A percentile compares a stretch with the other conserved stretches of the same genome.
Conservation (phyloP, 2,113 vertebrate species). For the Paedocypris sp. region DNA sequence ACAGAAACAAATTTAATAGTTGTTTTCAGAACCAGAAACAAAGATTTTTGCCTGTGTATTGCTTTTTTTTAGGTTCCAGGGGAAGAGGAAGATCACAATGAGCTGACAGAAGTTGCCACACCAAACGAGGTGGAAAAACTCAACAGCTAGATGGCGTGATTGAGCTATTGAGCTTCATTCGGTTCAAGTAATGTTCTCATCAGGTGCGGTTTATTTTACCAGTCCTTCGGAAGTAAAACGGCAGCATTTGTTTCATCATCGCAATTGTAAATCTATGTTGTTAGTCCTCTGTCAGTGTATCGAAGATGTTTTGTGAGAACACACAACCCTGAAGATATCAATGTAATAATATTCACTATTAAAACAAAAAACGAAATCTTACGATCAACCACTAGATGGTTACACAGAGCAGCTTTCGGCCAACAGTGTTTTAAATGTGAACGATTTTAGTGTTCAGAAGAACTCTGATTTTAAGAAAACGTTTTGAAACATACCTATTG, state of each 20-base stretch:
- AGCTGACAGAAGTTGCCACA: constrained; percentile 42
- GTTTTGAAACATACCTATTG: not conserved
- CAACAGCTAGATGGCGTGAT: constrained; percentile 36
- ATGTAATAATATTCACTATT: not conserved
- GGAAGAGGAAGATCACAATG: constrained; percentile 38
- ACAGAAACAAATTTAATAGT: too few relatives aligned
- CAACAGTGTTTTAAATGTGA: not conserved
- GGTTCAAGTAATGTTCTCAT: not conserved
- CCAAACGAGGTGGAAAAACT: constrained; percentile 48
- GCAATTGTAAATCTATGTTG: not conserved
- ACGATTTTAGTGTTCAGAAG: not conserved
- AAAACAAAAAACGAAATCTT: not conserved
- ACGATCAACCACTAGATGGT: constrained; percentile 18
- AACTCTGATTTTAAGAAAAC: not conserved
- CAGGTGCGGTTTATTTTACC: constrained; percentile 2
- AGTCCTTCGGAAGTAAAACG: not conserved
- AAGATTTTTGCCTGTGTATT: not conserved
- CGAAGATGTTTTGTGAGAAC: too few relatives aligned
- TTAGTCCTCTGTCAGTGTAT: too few relatives aligned
- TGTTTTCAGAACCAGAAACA: too few relatives aligned
- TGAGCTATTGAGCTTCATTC: not conserved
- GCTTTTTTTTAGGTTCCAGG: constrained; percentile 50
- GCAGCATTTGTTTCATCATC: not conserved
- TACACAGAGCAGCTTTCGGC: not conserved
- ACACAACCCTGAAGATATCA: not conserved